These are phyloP conservation scores for Vipera latastei DNA, from an alignment of 2,797 vertebrate genomes.

Conservation along the genomic window DNA sequence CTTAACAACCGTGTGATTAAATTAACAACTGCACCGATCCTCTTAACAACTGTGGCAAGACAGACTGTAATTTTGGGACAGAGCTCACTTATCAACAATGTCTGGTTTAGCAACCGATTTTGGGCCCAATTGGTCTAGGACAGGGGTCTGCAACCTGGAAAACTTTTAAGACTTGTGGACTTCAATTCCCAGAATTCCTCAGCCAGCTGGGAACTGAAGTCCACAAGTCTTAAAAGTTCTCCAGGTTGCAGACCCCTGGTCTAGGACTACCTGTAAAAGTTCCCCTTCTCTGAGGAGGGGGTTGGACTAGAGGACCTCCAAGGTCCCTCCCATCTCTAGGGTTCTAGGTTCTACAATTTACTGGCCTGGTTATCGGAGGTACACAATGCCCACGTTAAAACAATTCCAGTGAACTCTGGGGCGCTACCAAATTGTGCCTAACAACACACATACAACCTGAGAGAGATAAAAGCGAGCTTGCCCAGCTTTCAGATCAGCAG, in stretches of 20 bases:
- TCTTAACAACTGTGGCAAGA: too few relatives aligned
- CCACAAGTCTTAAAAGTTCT: too few relatives aligned
- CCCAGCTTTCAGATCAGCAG: neutral
- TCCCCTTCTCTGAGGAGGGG: neutral
- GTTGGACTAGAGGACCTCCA: neutral
- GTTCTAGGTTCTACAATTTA: neutral
- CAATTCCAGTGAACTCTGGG: neutral
- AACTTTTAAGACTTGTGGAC: too few relatives aligned
- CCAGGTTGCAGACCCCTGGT: neutral
- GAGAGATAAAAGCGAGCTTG: neutral
- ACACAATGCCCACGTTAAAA: neutral
- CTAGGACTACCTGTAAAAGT: neutral
- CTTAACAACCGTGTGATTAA: neutral
- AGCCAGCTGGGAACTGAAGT: too few relatives aligned
- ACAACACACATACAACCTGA: neutral
- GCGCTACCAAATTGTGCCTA: neutral
- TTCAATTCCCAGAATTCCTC: too few relatives aligned
- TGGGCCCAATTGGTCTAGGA: too few relatives aligned
- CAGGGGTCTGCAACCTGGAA: too few relatives aligned
- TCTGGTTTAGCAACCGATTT: too few relatives aligned
- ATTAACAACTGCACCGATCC: neutral
- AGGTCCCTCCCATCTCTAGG: neutral
- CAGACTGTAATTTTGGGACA: too few relatives aligned
- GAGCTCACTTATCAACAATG: too few relatives aligned
- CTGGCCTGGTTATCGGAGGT: neutral